phyloP scores from a whole-genome alignment of 2,888 invertebrate genomes.

The Pachydiplax longipennis region DNA sequence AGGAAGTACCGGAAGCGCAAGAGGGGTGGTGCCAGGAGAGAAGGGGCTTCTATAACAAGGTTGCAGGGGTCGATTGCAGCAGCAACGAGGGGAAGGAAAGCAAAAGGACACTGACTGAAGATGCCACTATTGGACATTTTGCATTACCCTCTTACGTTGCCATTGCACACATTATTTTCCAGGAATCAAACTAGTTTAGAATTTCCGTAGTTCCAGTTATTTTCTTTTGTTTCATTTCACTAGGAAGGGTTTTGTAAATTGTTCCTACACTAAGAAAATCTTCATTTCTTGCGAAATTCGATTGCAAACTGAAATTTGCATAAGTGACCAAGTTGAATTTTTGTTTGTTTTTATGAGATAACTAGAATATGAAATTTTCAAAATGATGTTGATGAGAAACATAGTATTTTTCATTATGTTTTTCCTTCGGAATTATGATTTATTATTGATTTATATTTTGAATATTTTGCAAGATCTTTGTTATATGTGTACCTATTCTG shows the following conservation, averaged over 20 bases:
- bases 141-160: not conserved
- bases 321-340: not conserved
- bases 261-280: not conserved
- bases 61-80: constrained; percentile 13
- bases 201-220: not conserved
- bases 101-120: constrained; percentile 28
- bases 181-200: not conserved
- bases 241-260: not conserved
- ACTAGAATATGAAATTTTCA: not conserved
- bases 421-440: not conserved
- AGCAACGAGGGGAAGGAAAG: constrained; percentile 15
- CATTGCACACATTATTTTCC: not conserved
- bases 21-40: constrained; percentile 35
- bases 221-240: not conserved
- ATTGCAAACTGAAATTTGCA: not conserved
- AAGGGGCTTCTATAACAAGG: constrained; percentile 31
- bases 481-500: not conserved
- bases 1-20: constrained; percentile 41
- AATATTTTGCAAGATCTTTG: not conserved
- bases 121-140: not conserved
- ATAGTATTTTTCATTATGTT: not conserved
- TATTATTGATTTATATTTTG: not conserved
- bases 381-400: not conserved
- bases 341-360: not conserved
- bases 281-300: not conserved